These are phyloP conservation scores for Noctua janthina DNA, from an alignment of 2,888 invertebrate genomes.

Conservation along the genomic window DNA sequence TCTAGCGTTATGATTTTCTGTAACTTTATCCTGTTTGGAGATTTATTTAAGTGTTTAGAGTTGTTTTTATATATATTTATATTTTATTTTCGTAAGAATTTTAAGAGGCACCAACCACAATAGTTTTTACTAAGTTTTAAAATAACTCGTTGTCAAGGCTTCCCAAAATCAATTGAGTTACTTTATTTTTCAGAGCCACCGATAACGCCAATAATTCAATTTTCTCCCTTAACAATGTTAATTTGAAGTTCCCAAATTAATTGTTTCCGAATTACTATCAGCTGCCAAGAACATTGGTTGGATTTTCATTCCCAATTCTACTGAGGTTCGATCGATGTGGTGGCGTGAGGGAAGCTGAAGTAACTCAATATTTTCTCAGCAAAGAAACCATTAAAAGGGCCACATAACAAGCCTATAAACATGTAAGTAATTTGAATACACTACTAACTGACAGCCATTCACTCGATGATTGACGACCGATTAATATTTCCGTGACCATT, in stretches of 20 bases:
- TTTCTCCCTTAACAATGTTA: neutral
- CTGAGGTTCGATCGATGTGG: constrained; percentile 1
- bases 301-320: neutral
- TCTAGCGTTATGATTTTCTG: constrained; percentile 6
- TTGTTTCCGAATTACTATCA: constrained; percentile 7
- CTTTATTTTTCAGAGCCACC: neutral
- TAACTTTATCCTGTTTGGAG: neutral
- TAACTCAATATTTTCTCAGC: constrained; percentile 6
- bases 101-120: neutral
- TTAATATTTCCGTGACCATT: constrained; percentile 24
- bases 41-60: neutral
- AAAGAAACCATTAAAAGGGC: constrained; percentile 17
- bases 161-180: neutral
- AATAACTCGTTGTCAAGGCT: neutral
- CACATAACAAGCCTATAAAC: constrained; percentile 15
- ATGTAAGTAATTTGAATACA: constrained; percentile 3
- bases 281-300: neutral
- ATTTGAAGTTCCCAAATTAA: constrained; percentile 35
- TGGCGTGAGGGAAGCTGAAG: neutral
- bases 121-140: neutral
- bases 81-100: neutral
- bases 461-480: constrained; percentile 38
- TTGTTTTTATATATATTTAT: neutral
- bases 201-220: constrained; percentile 1
- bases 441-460: constrained; percentile 17